These are phyloP conservation scores for Dyspetes luteomarginatus DNA, from an alignment of 2,888 invertebrate species.

Conservation along the genomic window DNA sequence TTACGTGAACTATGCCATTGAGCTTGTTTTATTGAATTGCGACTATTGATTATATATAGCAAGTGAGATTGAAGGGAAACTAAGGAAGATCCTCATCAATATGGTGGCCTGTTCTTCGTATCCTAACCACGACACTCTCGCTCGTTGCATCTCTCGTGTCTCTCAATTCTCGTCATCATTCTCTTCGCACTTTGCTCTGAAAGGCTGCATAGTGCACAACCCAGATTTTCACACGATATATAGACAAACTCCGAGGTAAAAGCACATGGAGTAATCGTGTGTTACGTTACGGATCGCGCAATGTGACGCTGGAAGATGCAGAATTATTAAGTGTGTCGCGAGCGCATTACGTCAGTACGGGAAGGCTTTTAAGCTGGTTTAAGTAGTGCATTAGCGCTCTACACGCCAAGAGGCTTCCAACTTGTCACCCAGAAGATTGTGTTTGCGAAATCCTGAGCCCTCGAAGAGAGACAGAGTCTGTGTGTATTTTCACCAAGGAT, in stretches of 20 bases:
- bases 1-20: slow-evolving; percentile 27
- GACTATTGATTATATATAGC: background rate
- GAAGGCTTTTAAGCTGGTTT: slow-evolving; percentile 65
- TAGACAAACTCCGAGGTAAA: too few species aligned
- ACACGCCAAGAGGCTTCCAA: slow-evolving; percentile 52
- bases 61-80: slow-evolving; percentile 18
- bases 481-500: slow-evolving; percentile 13
- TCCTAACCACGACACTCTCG: background rate
- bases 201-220: slow-evolving; percentile 10
- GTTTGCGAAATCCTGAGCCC: slow-evolving; percentile 43
- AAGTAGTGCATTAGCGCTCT: slow-evolving; percentile 67
- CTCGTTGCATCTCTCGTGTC: background rate
- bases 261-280: too few species aligned
- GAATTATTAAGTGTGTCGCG: slow-evolving; percentile 66
- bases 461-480: slow-evolving; percentile 2
- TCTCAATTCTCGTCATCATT: slow-evolving; percentile 13
- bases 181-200: slow-evolving; percentile 1
- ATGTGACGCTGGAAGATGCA: slow-evolving; percentile 37
- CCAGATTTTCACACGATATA: slow-evolving; percentile 29
- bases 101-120: background rate
- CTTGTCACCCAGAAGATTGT: slow-evolving; percentile 47
- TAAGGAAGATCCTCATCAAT: background rate
- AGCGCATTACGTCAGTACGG: slow-evolving; percentile 40
- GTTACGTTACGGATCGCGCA: slow-evolving; percentile 3
- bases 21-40: background rate